Evolutionary conservation across 2,113 vertebrate species (phyloP), one percentile per base, ranked within the genome.

Genomic region (Pelodiscus sinensis): DNA sequence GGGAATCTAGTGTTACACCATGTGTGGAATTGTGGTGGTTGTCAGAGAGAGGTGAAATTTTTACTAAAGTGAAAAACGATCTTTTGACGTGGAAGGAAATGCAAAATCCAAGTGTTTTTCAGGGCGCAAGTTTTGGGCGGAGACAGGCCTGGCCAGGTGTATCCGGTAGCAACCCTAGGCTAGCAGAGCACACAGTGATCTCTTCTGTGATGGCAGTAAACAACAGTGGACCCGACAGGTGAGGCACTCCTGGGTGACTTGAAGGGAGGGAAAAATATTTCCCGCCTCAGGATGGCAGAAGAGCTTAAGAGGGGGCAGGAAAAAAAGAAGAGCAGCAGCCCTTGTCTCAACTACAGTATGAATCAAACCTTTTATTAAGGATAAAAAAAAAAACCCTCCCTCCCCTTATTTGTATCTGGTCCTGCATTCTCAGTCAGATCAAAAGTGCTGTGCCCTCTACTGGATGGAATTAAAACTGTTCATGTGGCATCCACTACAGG

Each of bases 381-480:
- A n/a, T 13, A 81, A 58, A 50, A 60, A 86, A 78, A 21, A 38
- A 27, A 11, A 79, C 29, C 10, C 68, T 90, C 44, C 44, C 44
- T 60, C 68, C n/a, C 77, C 52, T 18, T 77, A n/a, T n/a, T 91
- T 13, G 51, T 57, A 18, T 25, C 81, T 24, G 51, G 60, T 1
- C 0, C 50, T 90, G 38, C 25, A 54, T 50, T 85, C 77, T 82
- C 38, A 18, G 55, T 52, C 71, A 71, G 79, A 19, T 35, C 27
- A 75, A 12, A 6, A 8, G 65, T 0, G 0, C 9, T 38, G 29
- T 5, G 35, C 24, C 44, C 24, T 56, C 16, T 54, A 3, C 3
- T 35, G 75, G 87, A 31, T 92, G 65, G 62, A 83, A 83, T 19
- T 68, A 35, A 1, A 19, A 82, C 57, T 19, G 54, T 12, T 86